Percentiles rank a stretch among this genome's conserved stretches.
These are phyloP conservation scores for Malurus melanocephalus DNA, from an alignment of 2,113 vertebrate genomes.

Conservation along the genomic window DNA sequence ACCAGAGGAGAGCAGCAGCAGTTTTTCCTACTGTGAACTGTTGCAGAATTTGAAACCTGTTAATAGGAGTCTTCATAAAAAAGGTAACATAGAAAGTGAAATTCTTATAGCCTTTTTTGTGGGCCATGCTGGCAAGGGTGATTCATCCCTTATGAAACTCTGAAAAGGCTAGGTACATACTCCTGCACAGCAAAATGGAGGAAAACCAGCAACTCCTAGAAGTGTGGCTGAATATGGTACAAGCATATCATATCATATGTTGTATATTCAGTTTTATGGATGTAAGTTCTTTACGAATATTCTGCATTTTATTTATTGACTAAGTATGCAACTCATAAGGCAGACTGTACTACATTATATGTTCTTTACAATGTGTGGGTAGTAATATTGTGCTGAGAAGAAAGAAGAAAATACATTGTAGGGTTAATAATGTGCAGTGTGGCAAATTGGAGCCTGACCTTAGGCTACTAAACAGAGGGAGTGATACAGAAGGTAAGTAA, in stretches of 20 bases:
- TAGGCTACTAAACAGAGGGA: not conserved
- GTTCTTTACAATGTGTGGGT: not conserved
- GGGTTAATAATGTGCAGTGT: not conserved
- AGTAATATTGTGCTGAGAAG: not conserved
- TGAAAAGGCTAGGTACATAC: not conserved
- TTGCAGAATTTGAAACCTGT: not conserved
- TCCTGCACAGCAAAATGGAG: not conserved
- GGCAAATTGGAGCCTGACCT: not conserved
- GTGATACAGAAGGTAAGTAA: not conserved
- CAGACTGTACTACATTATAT: not conserved
- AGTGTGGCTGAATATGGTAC: not conserved
- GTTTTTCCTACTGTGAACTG: not conserved
- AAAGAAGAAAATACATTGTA: not conserved
- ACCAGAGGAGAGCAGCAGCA: not conserved
- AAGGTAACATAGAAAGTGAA: not conserved
- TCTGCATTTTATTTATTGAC: not conserved
- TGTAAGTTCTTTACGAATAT: not conserved
- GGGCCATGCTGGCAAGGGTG: not conserved
- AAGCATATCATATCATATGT: not conserved
- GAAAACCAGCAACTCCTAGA: not conserved
- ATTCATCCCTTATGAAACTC: not conserved
- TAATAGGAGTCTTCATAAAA: not conserved
- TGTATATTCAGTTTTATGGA: not conserved
- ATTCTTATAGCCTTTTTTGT: not conserved
- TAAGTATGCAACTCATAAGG: not conserved